Evolutionary conservation across 2,888 invertebrate species (phyloP).

Genomic region (Alsophila aescularia): DNA sequence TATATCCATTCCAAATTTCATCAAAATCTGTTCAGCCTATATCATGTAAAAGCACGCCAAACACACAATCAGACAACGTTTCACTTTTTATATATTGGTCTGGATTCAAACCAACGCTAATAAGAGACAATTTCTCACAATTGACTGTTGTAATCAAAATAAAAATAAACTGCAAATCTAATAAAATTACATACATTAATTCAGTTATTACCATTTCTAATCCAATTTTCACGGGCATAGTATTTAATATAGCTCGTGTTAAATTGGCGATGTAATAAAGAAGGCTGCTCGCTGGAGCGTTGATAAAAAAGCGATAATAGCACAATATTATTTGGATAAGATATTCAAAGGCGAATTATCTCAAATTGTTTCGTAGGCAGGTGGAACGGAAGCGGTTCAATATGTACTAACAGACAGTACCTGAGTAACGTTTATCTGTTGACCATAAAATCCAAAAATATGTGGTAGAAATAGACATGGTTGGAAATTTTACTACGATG

Average conservation of each 20-base stretch:
- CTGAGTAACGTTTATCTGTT: background rate
- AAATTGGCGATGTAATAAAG: slow-evolving; percentile 59
- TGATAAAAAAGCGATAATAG: slow-evolving; percentile 68
- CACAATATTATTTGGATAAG: slow-evolving; percentile 67
- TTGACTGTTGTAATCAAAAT: too few species aligned
- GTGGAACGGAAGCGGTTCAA: slow-evolving; percentile 14
- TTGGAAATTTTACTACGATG: too few species aligned
- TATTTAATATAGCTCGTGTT: slow-evolving; percentile 28
- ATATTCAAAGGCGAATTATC: slow-evolving; percentile 66
- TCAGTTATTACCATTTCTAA: slow-evolving; percentile 9
- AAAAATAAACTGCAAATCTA: background rate
- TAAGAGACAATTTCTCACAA: too few species aligned
- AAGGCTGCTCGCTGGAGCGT: slow-evolving; percentile 41
- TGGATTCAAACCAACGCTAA: too few species aligned
- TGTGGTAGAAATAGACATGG: too few species aligned
- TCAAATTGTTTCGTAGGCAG: slow-evolving; percentile 54
- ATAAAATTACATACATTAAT: background rate
- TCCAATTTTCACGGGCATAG: slow-evolving; percentile 2
- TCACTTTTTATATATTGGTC: too few species aligned
- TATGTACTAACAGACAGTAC: slow-evolving; percentile 17
- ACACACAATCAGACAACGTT: too few species aligned
- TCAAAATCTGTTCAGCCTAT: too few species aligned
- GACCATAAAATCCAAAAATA: too few species aligned
- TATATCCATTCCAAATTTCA: too few species aligned
- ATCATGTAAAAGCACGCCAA: too few species aligned